phyloP scores from a whole-genome alignment of 2,797 vertebrate genomes.

The Hapalemur alaotrensis region DNA sequence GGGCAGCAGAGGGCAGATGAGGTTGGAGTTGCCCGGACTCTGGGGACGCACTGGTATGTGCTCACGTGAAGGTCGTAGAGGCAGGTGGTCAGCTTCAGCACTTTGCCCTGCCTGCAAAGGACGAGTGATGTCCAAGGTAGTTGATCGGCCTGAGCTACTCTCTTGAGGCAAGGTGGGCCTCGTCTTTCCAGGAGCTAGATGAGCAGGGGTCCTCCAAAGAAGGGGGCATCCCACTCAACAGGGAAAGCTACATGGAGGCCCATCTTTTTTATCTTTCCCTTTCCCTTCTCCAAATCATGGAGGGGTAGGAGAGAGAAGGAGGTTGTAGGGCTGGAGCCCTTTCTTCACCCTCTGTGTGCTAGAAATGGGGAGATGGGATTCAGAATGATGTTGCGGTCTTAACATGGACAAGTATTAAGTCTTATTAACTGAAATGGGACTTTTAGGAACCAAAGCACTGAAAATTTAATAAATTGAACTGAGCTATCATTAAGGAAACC shows the following conservation, averaged over 20 bases:
- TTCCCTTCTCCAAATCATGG: not conserved
- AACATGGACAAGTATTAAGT: not conserved
- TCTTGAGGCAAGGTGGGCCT: no score
- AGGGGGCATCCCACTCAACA: not conserved
- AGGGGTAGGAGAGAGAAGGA: not conserved
- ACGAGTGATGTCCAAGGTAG: no score
- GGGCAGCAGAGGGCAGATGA: not conserved
- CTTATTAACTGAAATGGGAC: not conserved
- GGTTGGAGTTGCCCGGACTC: rapidly evolving
- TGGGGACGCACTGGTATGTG: not conserved
- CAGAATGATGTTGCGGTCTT: not conserved
- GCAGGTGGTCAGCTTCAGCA: rapidly evolving
- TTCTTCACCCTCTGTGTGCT: not conserved
- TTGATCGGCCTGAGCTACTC: not conserved
- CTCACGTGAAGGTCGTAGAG: not conserved
- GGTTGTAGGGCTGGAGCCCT: no score
- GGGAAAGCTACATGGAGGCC: not conserved
- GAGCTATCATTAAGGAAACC: not conserved
- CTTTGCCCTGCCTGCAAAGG: not conserved
- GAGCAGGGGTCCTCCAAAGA: rapidly evolving
- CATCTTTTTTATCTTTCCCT: not conserved
- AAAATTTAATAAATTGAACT: not conserved
- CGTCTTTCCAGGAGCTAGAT: not conserved
- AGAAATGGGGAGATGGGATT: not conserved
- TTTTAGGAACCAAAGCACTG: not conserved